Evolutionary conservation across 2,113 vertebrate genomes (phyloP).

Genomic region (Tympanuchus pallidicinctus): DNA sequence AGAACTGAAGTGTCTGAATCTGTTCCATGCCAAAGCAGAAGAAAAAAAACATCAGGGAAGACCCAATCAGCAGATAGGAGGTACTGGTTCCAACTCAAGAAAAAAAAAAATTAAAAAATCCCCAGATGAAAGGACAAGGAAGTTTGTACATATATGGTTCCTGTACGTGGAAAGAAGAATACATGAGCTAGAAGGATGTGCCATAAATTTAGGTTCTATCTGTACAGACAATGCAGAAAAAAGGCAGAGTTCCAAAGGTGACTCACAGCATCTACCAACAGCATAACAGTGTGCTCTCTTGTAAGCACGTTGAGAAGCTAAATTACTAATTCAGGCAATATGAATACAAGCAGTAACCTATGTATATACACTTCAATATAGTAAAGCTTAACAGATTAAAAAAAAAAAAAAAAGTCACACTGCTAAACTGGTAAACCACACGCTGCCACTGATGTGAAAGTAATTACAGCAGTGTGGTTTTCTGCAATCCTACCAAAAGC

Average conservation of each 20-base stretch:
- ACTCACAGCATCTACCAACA: background rate
- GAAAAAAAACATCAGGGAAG: background rate
- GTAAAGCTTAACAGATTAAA: background rate
- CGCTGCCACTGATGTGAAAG: background rate
- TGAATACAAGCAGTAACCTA: background rate
- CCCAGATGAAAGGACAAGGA: background rate
- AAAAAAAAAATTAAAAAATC: background rate
- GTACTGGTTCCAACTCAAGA: background rate
- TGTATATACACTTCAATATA: background rate
- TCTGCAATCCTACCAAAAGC: background rate
- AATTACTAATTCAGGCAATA: background rate
- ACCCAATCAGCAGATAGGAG: background rate
- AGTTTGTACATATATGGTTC: background rate
- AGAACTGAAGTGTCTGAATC: background rate
- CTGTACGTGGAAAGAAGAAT: background rate
- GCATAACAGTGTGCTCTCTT: background rate
- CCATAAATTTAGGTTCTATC: background rate
- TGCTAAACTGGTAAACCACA: background rate
- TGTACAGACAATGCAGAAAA: background rate
- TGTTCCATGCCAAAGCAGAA: background rate
- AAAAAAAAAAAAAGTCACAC: background rate
- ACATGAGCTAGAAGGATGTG: background rate
- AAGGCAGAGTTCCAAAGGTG: accelerated
- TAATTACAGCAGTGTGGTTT: background rate
- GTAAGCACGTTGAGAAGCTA: background rate